These are phyloP conservation scores for Diadema setosum DNA, from an alignment of 35 echinoderm and acorn worm genomes.

Conservation along the genomic window DNA sequence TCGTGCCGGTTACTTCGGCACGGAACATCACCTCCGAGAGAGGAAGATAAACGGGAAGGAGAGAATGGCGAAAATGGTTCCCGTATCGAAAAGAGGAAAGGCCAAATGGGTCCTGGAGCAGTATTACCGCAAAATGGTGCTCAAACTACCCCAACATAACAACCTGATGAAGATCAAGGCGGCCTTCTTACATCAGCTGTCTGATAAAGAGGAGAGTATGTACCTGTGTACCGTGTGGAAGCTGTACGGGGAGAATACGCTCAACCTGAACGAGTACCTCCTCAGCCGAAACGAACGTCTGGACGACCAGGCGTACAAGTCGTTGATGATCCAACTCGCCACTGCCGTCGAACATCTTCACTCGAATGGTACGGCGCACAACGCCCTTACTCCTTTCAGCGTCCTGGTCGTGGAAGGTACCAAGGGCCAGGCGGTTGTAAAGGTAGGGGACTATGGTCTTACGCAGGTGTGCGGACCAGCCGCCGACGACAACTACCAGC, in stretches of 20 bases:
- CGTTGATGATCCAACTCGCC: constrained; percentile 68
- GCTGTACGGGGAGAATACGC: constrained; percentile 18
- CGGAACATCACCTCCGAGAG: constrained; percentile 50
- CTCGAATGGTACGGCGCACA: constrained; percentile 58
- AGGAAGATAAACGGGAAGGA: constrained; percentile 51
- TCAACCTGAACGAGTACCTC: constrained; percentile 94
- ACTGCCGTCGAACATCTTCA: constrained; percentile 66
- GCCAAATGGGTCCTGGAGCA: constrained; percentile 43
- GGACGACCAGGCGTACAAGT: constrained; percentile 50
- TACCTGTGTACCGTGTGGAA: constrained; percentile 76
- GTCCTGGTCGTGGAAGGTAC: constrained; percentile 46
- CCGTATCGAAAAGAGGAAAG: constrained; percentile 21
- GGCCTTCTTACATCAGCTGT: constrained; percentile 62
- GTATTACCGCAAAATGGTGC: constrained; percentile 30
- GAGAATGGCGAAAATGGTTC: constrained; percentile 43
- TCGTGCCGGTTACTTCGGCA: constrained; percentile 81
- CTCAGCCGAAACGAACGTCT: constrained; percentile 41
- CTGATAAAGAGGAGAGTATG: background rate
- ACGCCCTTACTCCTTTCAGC: constrained; percentile 75
- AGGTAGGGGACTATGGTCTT: constrained; percentile 90
- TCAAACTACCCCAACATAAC: constrained; percentile 53
- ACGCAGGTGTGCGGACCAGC: constrained; percentile 66
- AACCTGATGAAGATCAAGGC: constrained; percentile 69
- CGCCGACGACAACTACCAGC: constrained; percentile 50
- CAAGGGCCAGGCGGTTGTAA: constrained; percentile 54